Percentiles rank a stretch among this genome's conserved stretches.
Evolutionary conservation across 2,113 vertebrate species (phyloP).

Genomic region (Shinisaurus crocodilurus): DNA sequence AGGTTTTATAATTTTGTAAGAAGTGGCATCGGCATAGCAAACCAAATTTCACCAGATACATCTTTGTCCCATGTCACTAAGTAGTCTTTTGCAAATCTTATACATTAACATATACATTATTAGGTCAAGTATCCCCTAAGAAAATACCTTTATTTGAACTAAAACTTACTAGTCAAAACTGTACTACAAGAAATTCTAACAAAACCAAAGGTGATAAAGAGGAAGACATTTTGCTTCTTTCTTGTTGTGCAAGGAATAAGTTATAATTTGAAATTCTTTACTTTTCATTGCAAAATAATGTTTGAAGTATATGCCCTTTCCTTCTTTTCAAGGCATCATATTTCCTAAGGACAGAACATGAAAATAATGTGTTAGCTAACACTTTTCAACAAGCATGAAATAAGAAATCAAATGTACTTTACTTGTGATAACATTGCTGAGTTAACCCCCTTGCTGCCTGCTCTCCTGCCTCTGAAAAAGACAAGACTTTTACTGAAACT

Average conservation of each 20-base stretch:
- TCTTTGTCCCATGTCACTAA: neutral
- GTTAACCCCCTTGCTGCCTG: neutral
- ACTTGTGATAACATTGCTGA: neutral
- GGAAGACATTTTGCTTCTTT: neutral
- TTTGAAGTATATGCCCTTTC: neutral
- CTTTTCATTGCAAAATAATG: neutral
- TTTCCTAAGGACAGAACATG: neutral
- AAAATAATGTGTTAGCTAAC: neutral
- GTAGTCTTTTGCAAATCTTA: neutral
- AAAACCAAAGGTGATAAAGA: neutral
- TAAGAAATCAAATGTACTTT: neutral
- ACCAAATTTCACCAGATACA: neutral
- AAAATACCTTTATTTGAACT: neutral
- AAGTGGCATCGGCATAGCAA: neutral
- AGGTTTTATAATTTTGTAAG: neutral
- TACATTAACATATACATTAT: neutral
- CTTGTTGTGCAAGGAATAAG: neutral
- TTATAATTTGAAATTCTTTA: neutral
- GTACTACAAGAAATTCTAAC: neutral
- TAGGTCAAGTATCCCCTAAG: neutral
- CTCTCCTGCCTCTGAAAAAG: neutral
- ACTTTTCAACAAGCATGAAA: neutral
- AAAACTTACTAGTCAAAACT: neutral
- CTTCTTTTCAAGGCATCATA: neutral
- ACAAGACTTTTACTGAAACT: neutral